Conservation (phyloP, 2,113 vertebrate genomes). For the Dipodomys stephensi region DNA sequence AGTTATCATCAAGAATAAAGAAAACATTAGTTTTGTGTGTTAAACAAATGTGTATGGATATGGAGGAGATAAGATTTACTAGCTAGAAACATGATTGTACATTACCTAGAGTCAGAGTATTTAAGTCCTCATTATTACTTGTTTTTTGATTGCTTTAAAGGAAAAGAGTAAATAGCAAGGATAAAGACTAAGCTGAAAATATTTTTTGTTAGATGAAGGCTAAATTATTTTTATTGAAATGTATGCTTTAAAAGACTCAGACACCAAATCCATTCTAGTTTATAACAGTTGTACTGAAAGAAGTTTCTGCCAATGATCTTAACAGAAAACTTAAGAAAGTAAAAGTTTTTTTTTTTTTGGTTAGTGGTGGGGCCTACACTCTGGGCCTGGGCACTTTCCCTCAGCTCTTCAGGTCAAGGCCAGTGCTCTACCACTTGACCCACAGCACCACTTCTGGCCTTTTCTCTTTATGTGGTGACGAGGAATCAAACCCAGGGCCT, state of each 20-base stretch:
- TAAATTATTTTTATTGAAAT: slow-evolving; percentile 27
- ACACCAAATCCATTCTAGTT: slow-evolving; percentile 20
- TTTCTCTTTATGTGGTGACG: no score
- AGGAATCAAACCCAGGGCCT: no score
- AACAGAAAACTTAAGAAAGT: slow-evolving; percentile 34
- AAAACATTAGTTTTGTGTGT: slow-evolving; percentile 45
- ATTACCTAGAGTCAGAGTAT: slow-evolving; percentile 28
- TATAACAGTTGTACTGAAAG: slow-evolving; percentile 43
- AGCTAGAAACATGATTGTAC: background rate
- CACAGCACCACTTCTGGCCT: no score
- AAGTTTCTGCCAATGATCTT: slow-evolving; percentile 11
- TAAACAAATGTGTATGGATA: slow-evolving; percentile 33
- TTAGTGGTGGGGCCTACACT: no score
- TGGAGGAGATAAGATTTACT: slow-evolving; percentile 31
- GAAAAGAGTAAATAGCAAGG: slow-evolving; percentile 32
- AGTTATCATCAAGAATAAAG: background rate
- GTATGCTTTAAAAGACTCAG: slow-evolving; percentile 48
- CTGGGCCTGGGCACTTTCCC: no score
- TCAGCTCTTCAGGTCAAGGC: no score
- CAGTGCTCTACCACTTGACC: no score
- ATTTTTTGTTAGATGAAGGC: slow-evolving; percentile 39
- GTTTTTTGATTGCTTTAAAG: slow-evolving; percentile 51
- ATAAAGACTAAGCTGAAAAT: slow-evolving; percentile 38
- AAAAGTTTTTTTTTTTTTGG: background rate
- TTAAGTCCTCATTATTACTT: slow-evolving; percentile 43